Base-by-base conservation (phyloP, 2,113 vertebrate genomes). In the Puntigrus tetrazona region DNA sequence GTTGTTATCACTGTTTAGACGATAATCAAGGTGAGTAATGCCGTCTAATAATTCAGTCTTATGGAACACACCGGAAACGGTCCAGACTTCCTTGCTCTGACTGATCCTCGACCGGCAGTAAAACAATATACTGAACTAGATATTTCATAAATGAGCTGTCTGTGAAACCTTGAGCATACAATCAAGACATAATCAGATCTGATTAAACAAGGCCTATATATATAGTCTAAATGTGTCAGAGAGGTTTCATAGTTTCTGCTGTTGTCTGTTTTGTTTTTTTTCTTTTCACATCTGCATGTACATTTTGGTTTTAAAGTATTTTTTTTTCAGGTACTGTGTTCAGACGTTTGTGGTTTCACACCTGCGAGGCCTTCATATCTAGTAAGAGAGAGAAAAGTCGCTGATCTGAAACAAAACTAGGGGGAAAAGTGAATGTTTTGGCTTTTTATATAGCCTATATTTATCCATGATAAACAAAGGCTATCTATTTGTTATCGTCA, bases 21-120 rank as follows among this genome's bases (percentile, higher is more conserved):
- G 34, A 18, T 65, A 76, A 50, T 77, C 50, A 57, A 38, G 38
- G 41, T 80, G 78, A 80, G 59, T n/a, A 80, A 61, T 57, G 52
- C 29, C 1, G 7, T 43, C 11, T 75, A 50, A 31, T 75, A 16
- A 47, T 45, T 16, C 14, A 13, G 22, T 31, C 43, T 50, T 50
- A 14, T 69, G 65, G 50, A 22, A 47, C 78, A 45, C 25, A 34
- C 18, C 38, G 61, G 38, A 80, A 80, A 47, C 18, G 1, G 25
- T 7, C 11, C 41, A 47, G 18, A 61, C 55, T 61, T n/a, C 0
- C 34, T 11, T 3, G 3, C 5, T 65, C 59, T 31, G 59, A 29
- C 41, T 80, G 59, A 47, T 31, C 41, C 41, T 13, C 0, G 41
- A 80, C 18, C 59, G n/a, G 59, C n/a, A 31, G 16, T 34, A 20